These are phyloP conservation scores for Xiphophorus maculatus DNA, from an alignment of 2,113 vertebrate genomes.

Conservation along the genomic window DNA sequence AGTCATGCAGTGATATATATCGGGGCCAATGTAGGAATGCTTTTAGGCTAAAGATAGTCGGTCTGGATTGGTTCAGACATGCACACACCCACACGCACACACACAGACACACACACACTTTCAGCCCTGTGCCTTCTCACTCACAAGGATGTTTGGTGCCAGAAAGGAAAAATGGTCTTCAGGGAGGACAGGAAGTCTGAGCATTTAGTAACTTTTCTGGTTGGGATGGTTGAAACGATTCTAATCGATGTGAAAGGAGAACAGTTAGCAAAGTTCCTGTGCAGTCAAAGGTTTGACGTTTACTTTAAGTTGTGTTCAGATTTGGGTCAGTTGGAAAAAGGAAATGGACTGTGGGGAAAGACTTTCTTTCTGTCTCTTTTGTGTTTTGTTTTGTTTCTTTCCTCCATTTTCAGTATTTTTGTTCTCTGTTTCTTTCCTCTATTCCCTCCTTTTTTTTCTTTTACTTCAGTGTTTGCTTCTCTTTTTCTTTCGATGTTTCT, in stretches of 20 bases:
- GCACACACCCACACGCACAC: background rate
- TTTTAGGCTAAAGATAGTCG: conserved; percentile 61
- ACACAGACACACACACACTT: conserved; percentile 30
- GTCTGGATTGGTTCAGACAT: conserved; percentile 10
- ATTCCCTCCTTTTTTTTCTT: no score
- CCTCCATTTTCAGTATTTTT: no score
- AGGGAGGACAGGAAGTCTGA: background rate
- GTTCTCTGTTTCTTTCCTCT: no score
- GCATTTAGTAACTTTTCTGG: background rate
- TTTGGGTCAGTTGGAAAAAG: background rate
- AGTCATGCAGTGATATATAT: conserved; percentile 51
- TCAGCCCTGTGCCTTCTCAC: conserved; percentile 46
- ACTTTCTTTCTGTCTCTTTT: no score
- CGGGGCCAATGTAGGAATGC: conserved; percentile 40
- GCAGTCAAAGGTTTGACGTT: no score
- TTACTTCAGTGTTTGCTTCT: no score
- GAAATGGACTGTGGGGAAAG: no score
- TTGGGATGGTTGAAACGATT: background rate
- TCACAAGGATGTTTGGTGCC: conserved; percentile 33
- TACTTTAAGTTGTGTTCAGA: background rate
- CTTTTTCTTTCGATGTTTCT: no score
- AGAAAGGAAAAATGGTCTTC: conserved; percentile 12
- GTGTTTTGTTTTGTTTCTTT: no score
- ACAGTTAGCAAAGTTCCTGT: no score
- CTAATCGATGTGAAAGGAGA: no score